Conservation (phyloP, 2,113 vertebrate genomes). For the Mormyrus iriodes region DNA sequence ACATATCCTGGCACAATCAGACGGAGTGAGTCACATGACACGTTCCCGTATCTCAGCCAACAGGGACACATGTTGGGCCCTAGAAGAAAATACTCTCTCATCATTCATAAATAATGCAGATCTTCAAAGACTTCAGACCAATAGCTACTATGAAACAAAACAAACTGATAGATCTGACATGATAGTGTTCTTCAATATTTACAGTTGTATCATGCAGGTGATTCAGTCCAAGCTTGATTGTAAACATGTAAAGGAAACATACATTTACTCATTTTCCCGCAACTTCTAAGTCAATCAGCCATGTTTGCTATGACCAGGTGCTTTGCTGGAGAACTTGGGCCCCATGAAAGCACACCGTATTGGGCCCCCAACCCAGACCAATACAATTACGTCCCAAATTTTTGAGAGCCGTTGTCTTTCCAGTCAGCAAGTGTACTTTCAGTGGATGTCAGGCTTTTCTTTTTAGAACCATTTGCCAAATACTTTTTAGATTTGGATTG, state of each 20-base stretch:
- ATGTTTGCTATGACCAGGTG: too few species aligned
- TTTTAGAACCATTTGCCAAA: neutral
- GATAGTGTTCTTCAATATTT: too few species aligned
- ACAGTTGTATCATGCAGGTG: neutral
- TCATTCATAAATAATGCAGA: neutral
- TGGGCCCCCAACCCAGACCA: too few species aligned
- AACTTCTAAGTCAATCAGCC: too few species aligned
- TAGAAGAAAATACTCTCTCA: neutral
- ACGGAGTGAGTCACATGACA: neutral
- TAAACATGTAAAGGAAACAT: too few species aligned
- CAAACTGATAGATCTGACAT: neutral
- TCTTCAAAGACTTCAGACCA: neutral
- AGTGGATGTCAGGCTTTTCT: neutral
- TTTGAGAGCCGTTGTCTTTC: too few species aligned
- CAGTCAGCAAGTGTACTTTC: too few species aligned
- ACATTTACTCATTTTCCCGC: too few species aligned
- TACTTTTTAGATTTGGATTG: neutral
- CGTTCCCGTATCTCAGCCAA: neutral
- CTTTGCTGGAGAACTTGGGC: too few species aligned
- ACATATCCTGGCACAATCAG: neutral
- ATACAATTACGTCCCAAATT: too few species aligned
- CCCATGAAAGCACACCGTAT: too few species aligned
- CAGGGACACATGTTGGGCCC: neutral
- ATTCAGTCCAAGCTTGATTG: too few species aligned
- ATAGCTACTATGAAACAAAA: neutral